Conservation (phyloP, 2,888 invertebrate species). For the Coecobrya sp. region DNA sequence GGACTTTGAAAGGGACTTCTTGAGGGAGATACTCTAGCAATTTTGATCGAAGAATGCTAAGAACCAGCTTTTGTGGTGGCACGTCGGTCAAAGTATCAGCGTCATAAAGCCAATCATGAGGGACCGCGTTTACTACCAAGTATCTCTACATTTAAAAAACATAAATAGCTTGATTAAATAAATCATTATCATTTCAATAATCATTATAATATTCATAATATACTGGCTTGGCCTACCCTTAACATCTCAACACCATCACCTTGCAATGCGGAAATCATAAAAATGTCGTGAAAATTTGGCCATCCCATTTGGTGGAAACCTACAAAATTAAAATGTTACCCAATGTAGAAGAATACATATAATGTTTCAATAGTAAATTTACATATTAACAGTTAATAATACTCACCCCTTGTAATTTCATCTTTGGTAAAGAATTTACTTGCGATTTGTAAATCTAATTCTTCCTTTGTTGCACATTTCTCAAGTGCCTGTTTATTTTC, state of each 20-base stretch:
- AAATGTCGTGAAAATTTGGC: conserved; percentile 95
- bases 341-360: neutral
- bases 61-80: conserved; percentile 91
- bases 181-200: conserved; percentile 81
- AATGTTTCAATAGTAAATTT: neutral
- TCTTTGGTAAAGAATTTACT: conserved; percentile 43
- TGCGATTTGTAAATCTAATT: neutral
- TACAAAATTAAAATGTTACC: conserved; percentile 1
- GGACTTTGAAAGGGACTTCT: conserved; percentile 95
- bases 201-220: neutral
- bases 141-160: conserved; percentile 90
- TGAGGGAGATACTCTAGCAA: conserved; percentile 94
- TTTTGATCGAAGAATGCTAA: conserved; percentile 93
- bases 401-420: conserved; percentile 77
- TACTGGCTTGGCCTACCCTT: conserved; percentile 88
- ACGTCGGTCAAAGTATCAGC: conserved; percentile 92
- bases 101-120: conserved; percentile 91
- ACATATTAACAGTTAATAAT: neutral
- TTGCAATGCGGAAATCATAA: conserved; percentile 96
- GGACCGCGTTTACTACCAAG: conserved; percentile 91
- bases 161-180: conserved; percentile 1
- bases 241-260: conserved; percentile 93
- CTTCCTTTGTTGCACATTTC: neutral
- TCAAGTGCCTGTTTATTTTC: neutral
- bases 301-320: conserved; percentile 89